Conservation (phyloP, 2,888 invertebrate genomes). For the Brenthis hecate region DNA sequence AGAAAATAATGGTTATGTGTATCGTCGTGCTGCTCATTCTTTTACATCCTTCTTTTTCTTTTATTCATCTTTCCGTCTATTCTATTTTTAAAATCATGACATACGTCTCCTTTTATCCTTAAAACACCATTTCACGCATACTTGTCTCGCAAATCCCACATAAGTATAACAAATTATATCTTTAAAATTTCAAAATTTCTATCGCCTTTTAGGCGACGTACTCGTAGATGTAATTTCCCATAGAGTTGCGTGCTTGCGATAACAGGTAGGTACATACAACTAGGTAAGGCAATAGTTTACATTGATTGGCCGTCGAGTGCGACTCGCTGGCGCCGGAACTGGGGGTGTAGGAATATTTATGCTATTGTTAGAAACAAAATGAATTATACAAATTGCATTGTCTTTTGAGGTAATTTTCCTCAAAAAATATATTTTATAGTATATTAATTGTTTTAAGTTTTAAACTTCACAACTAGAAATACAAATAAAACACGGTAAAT, state of each 20-base stretch:
- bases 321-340: conserved; percentile 54
- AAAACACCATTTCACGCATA: neutral
- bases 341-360: conserved; percentile 7
- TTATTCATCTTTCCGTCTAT: too few species aligned
- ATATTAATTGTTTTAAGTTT: neutral
- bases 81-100: too few species aligned
- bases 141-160: too few species aligned
- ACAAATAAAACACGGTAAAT: too few species aligned
- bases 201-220: conserved; percentile 7
- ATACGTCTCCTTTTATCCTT: neutral
- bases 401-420: neutral
- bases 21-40: too few species aligned
- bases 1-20: too few species aligned
- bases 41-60: too few species aligned
- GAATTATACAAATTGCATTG: conserved; percentile 4
- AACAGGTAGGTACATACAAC: conserved; percentile 12
- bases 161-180: neutral
- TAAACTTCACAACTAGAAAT: neutral
- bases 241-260: conserved; percentile 26
- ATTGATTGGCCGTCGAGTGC: conserved; percentile 55
- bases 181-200: neutral
- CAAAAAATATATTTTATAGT: neutral
- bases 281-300: conserved; percentile 44
- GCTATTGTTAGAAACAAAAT: conserved; percentile 11
- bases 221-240: conserved; percentile 28